Conservation (phyloP, 2,113 vertebrate species). For the Neodon shergylaensis region DNA sequence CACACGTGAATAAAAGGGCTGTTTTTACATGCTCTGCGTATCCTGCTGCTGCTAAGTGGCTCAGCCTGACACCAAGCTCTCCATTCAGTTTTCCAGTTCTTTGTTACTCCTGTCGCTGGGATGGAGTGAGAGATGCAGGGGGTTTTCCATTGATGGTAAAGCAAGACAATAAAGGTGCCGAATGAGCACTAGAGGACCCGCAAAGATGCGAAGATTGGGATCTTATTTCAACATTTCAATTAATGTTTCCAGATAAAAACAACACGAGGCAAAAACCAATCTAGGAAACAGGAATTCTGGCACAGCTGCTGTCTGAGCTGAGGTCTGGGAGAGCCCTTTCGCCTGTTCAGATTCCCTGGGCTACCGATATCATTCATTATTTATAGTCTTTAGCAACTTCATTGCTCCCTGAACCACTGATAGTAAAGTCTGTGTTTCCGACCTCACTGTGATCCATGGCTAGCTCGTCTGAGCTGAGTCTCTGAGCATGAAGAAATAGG, state of each 20-base stretch:
- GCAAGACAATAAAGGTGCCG: background rate
- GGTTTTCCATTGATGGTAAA: constrained; percentile 38
- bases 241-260: background rate
- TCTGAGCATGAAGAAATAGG: background rate
- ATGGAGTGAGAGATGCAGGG: background rate
- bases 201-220: constrained; percentile 1
- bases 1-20: background rate
- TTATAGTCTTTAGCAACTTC: background rate
- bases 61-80: background rate
- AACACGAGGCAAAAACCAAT: background rate
- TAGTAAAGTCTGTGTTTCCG: background rate
- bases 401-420: background rate
- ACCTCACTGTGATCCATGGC: background rate
- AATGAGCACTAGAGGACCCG: background rate
- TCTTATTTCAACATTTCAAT: constrained; percentile 19
- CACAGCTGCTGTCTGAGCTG: background rate
- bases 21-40: background rate
- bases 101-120: background rate
- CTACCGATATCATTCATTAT: background rate
- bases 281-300: background rate
- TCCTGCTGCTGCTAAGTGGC: background rate
- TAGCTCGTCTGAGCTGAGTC: background rate
- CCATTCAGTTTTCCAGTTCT: constrained; percentile 3
- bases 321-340: background rate
- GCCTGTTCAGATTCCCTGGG: background rate